phyloP scores from a whole-genome alignment of 2,797 vertebrate genomes.

The Takifugu rubripes region DNA sequence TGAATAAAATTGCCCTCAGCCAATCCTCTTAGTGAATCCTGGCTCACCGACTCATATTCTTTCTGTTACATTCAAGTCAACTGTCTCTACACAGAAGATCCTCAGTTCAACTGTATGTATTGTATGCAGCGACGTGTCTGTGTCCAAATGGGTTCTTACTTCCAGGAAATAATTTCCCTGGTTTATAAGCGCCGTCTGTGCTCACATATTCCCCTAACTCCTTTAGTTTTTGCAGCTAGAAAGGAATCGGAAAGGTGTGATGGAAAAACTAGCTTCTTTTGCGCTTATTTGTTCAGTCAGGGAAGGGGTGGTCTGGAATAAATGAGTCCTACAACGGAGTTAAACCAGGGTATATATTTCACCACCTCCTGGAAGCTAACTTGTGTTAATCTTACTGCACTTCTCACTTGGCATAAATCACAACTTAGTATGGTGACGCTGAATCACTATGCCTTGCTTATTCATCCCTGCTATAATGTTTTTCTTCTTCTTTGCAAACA shows the following conservation, averaged over 20 bases:
- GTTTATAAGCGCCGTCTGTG: constrained; percentile 53
- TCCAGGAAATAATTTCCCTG: constrained; percentile 57
- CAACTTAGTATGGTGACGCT: constrained; percentile 40
- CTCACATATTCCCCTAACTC: constrained; percentile 33
- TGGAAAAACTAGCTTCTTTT: constrained; percentile 13
- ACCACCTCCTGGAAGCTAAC: constrained; percentile 51
- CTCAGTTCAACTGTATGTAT: constrained; percentile 33
- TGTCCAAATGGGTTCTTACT: constrained; percentile 56
- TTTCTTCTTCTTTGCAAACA: constrained; percentile 22
- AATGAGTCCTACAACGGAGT: constrained; percentile 59
- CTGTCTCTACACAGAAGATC: constrained; percentile 38
- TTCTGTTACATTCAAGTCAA: constrained; percentile 58
- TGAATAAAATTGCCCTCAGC: constrained; percentile 58
- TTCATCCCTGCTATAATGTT: constrained; percentile 19
- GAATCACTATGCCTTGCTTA: constrained; percentile 47
- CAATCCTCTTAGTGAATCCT: constrained; percentile 71
- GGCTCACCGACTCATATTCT: constrained; percentile 70
- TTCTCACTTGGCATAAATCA: constrained; percentile 38
- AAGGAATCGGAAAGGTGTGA: constrained; percentile 30
- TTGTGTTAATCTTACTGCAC: constrained; percentile 40
- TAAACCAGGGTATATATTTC: constrained; percentile 48
- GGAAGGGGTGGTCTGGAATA: constrained; percentile 39
- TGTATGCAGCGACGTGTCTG: constrained; percentile 40
- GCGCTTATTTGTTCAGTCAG: constrained; percentile 25
- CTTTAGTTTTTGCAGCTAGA: constrained; percentile 37